Evolutionary conservation across 2,888 invertebrate genomes (phyloP), one percentile per base, ranked within the genome.

Genomic region (Muschampia plurimacula): DNA sequence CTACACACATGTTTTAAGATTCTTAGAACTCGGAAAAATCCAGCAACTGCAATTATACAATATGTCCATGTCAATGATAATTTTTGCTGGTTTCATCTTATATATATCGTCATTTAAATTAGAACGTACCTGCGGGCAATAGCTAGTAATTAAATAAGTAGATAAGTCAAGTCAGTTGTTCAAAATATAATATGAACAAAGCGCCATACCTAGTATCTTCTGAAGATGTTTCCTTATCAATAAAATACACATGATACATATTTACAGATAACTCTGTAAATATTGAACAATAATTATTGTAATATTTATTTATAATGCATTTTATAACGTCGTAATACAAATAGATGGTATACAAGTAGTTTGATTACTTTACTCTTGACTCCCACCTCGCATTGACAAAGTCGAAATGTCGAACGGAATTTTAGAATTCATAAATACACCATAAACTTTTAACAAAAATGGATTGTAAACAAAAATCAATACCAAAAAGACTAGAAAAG

Each of bases 201-300:
- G 62, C 67, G 13, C 63, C 36, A 13, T 65, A 57, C 64, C 71
- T 75, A 72, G 73, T 72, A 74, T 69, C 64, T 72, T 55, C 65
- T 69, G 67, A 72, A 76, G 64, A 77, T 67, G 64, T 74, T 65
- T 9, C 79, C 81, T 82, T 88, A 87, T 89, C 87, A 81, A 76
- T 76, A 74, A 75, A 75, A 76, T 75, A 71, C 62, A 67, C 73
- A 72, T 52, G 64, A 36, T n/a, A n/a, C n/a, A n/a, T n/a, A n/a
- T n/a, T n/a, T n/a, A n/a, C n/a, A n/a, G 77, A 79, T 82, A 79
- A 73, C 81, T 81, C 74, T 75, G 82, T 81, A 85, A 89, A 89
- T 87, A 89, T 87, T 85, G 82, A 80, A 80, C 77, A 69, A 78
- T 74, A 67, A 77, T 57, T 55, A 55, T 77, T 74, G 75, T 76